Percentiles rank a stretch among this genome's conserved stretches.
These are phyloP conservation scores for Salvelinus sp. DNA, from an alignment of 2,113 vertebrate species.

Conservation along the genomic window DNA sequence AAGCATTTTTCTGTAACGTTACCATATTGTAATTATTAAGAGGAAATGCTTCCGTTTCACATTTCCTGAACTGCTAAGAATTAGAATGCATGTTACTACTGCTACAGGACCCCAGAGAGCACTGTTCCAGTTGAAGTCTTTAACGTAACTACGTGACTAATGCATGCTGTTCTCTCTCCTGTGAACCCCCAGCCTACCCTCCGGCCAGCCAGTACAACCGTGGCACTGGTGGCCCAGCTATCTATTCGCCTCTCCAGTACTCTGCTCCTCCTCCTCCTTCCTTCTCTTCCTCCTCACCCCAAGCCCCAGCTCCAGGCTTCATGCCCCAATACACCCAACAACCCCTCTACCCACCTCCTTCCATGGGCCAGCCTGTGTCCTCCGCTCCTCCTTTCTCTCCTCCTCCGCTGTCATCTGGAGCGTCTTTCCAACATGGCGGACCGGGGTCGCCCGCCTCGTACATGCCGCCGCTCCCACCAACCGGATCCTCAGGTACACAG, in stretches of 20 bases:
- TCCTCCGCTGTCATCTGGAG: constrained; percentile 71
- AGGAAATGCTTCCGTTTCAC: no score
- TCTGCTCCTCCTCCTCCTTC: constrained; percentile 61
- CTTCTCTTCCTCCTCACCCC: constrained; percentile 50
- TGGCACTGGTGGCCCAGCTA: constrained; percentile 80
- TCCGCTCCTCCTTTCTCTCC: constrained; percentile 58
- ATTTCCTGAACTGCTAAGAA: neutral
- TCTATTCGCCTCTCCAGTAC: constrained; percentile 86
- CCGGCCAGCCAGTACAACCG: constrained; percentile 83
- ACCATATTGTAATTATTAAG: no score
- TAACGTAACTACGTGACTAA: constrained; percentile 38
- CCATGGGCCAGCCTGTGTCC: constrained; percentile 61
- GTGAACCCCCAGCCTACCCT: constrained; percentile 81
- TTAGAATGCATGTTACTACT: neutral
- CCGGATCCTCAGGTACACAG: constrained; percentile 93
- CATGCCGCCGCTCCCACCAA: constrained; percentile 75
- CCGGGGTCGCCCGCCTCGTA: constrained; percentile 87
- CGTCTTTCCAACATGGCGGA: constrained; percentile 89
- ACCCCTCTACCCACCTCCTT: constrained; percentile 66
- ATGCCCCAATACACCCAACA: constrained; percentile 72
- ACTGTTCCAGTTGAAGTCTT: neutral
- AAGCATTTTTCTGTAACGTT: no score
- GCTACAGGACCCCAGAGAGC: neutral
- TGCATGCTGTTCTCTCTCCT: constrained; percentile 49
- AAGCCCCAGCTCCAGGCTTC: constrained; percentile 63